These are phyloP conservation scores for Acheta domesticus DNA, from an alignment of 2,888 invertebrate genomes.

Conservation along the genomic window DNA sequence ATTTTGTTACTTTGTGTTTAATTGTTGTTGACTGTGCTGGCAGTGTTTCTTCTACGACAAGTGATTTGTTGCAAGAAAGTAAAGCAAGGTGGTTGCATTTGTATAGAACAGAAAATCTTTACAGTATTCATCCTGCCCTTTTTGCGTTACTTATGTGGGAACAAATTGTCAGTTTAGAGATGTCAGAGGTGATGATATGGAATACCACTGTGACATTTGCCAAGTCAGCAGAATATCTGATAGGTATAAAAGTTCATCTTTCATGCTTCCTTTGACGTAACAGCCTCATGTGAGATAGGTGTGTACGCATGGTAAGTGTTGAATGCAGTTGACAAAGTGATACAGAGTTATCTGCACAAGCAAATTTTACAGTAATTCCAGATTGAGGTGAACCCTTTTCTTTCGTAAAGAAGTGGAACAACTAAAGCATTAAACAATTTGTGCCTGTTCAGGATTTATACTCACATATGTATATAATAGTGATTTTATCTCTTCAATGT, in stretches of 20 bases:
- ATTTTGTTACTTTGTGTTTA: no score
- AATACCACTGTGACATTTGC: no score
- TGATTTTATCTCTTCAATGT: conserved; percentile 6
- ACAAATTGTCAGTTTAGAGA: no score
- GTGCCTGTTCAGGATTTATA: conserved; percentile 18
- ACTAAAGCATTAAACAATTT: not conserved
- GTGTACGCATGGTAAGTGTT: not conserved
- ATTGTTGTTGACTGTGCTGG: no score
- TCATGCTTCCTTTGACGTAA: not conserved
- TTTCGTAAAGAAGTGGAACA: not conserved
- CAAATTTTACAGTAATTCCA: not conserved
- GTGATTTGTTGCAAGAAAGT: no score
- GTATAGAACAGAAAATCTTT: no score
- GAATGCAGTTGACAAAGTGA: not conserved
- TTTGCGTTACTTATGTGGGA: no score
- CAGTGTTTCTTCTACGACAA: no score
- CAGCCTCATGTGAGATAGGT: not conserved
- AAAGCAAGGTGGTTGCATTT: no score
- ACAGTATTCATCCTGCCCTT: no score
- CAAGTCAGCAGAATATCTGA: not conserved
- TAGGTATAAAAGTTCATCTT: not conserved
- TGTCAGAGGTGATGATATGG: no score
- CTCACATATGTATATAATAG: conserved; percentile 8
- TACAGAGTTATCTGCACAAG: not conserved
- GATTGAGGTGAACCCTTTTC: not conserved